phyloP scores from a whole-genome alignment of 2,888 invertebrate species.

The Cryptocheilus praepositus region DNA sequence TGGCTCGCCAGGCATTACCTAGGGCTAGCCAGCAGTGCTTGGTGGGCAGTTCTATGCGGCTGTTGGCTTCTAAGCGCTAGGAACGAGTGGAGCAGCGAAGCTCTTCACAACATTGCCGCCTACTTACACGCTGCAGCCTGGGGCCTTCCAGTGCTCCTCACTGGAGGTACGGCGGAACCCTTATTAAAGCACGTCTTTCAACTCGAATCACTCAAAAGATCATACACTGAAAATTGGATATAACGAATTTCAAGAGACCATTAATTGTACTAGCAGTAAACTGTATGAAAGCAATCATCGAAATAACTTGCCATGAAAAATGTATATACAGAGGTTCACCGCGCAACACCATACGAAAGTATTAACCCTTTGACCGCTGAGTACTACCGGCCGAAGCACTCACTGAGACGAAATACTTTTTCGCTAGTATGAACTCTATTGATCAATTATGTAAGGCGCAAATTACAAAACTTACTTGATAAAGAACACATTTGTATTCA shows the following conservation, averaged over 20 bases:
- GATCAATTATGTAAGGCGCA: no score
- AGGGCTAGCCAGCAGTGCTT: slow-evolving; percentile 86
- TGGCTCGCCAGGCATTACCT: slow-evolving; percentile 87
- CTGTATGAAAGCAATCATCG: background rate
- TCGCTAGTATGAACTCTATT: no score
- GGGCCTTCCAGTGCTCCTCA: slow-evolving; percentile 91
- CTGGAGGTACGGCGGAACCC: slow-evolving; percentile 79
- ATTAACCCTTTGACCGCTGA: no score
- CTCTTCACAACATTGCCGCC: slow-evolving; percentile 89
- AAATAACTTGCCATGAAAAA: no score
- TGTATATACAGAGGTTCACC: no score
- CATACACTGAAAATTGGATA: background rate
- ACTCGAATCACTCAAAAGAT: background rate
- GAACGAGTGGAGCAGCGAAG: slow-evolving; percentile 95
- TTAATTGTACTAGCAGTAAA: no score
- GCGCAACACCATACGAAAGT: no score
- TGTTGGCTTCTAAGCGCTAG: slow-evolving; percentile 94
- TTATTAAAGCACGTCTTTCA: background rate
- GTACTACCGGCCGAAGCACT: no score
- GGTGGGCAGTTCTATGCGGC: slow-evolving; percentile 92
- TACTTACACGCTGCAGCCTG: slow-evolving; percentile 92
- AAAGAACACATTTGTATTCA: no score
- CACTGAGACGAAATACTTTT: no score
- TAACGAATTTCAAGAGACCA: no score
- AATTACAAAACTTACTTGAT: no score